These are phyloP conservation scores for Plemyria rubiginata DNA, from an alignment of 2,888 invertebrate species.

Conservation along the genomic window DNA sequence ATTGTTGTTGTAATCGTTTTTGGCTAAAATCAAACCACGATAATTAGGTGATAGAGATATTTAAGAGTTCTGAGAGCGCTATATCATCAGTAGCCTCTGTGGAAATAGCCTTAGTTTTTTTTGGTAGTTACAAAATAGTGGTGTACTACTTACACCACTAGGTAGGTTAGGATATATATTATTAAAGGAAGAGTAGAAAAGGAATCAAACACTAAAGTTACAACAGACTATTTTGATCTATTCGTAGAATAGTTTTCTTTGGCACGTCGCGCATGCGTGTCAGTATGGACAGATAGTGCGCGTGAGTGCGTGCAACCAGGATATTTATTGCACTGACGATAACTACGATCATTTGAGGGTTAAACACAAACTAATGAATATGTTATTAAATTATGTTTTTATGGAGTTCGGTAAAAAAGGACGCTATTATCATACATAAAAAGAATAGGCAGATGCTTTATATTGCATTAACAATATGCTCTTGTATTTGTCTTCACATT, in stretches of 20 bases:
- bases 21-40: too few species aligned
- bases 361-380: conserved; percentile 72
- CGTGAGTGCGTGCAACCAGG: conserved; percentile 77
- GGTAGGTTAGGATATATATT: too few species aligned
- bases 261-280: conserved; percentile 78
- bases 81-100: too few species aligned
- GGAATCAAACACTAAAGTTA: conserved; percentile 14
- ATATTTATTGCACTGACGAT: conserved; percentile 76
- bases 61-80: too few species aligned
- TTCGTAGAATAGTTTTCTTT: conserved; percentile 57
- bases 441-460: conserved; percentile 17
- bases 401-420: conserved; percentile 39
- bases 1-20: too few species aligned
- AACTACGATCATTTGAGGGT: conserved; percentile 69
- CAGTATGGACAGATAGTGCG: conserved; percentile 71
- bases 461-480: conserved; percentile 2
- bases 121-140: too few species aligned
- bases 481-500: not conserved
- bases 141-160: too few species aligned
- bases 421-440: not conserved
- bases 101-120: too few species aligned
- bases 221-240: conserved; percentile 34
- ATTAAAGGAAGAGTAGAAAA: not conserved
- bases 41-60: too few species aligned
- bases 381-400: conserved; percentile 61